Conservation (phyloP, 2,888 invertebrate genomes). For the Thera obeliscata region DNA sequence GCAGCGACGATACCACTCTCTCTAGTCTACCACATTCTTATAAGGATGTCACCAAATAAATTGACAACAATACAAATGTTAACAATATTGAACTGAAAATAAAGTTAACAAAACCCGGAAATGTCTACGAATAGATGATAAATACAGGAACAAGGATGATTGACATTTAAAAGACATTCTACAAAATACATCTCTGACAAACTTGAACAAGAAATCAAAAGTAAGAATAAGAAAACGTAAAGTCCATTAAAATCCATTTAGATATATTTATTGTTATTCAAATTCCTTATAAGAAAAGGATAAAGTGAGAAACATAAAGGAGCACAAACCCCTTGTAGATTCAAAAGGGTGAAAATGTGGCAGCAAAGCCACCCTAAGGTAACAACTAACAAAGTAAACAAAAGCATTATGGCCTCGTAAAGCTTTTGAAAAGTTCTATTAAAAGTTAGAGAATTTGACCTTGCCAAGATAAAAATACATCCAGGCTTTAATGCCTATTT, state of each 20-base stretch:
- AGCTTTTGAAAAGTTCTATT: constrained; percentile 33
- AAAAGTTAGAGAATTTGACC: constrained; percentile 36
- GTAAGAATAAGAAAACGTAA: not conserved
- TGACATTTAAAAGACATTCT: constrained; percentile 11
- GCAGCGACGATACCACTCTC: constrained; percentile 1
- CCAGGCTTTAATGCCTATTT: constrained; percentile 39
- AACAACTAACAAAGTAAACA: constrained; percentile 31
- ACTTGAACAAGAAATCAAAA: constrained; percentile 3
- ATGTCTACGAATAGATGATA: not conserved
- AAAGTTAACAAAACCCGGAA: constrained; percentile 6
- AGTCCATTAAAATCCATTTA: constrained; percentile 28
- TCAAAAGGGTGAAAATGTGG: constrained; percentile 24
- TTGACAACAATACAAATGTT: constrained; percentile 2
- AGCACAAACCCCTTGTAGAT: constrained; percentile 23
- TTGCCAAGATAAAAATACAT: constrained; percentile 41
- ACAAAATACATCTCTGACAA: constrained; percentile 2
- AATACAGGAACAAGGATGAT: constrained; percentile 1
- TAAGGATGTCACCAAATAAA: not conserved
- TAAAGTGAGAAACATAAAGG: constrained; percentile 25
- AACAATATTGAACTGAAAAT: not conserved
- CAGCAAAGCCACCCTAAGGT: constrained; percentile 26
- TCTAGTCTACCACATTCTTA: constrained; percentile 2
- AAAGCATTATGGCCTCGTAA: constrained; percentile 27
- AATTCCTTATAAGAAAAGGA: constrained; percentile 28
- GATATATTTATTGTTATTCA: constrained; percentile 17